Conservation (phyloP, 1,140 invertebrate species). For the Dryas iulia region DNA sequence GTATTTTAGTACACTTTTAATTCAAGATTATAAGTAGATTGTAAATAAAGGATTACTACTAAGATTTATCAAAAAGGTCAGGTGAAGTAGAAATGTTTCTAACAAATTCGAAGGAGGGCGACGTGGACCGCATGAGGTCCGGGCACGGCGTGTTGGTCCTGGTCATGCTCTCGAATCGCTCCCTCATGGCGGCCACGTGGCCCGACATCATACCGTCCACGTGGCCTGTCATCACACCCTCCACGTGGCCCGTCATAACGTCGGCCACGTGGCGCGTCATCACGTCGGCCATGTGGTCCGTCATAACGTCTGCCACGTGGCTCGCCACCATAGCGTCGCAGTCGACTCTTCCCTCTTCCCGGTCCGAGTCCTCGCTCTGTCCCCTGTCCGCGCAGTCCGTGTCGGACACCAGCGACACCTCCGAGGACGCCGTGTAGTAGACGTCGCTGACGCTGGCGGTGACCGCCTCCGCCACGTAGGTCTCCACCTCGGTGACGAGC, state of each 20-base stretch:
- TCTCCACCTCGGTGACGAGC: conserved; percentile 39
- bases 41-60: neutral
- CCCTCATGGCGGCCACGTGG: conserved; percentile 77
- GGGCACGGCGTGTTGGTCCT: conserved; percentile 69
- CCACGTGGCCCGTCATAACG: too few species aligned
- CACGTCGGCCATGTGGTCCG: conserved; percentile 59
- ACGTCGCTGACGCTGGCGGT: conserved; percentile 57
- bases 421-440: conserved; percentile 65
- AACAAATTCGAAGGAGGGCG: conserved; percentile 60
- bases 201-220: conserved; percentile 64
- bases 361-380: conserved; percentile 6
- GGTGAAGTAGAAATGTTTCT: conserved; percentile 59
- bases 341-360: too few species aligned
- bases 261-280: conserved; percentile 76
- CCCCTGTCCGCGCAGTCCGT: conserved; percentile 38
- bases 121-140: conserved; percentile 50
- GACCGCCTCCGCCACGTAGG: conserved; percentile 44
- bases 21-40: conserved; percentile 7
- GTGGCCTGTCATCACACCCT: conserved; percentile 63
- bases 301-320: conserved; percentile 78
- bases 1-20: conserved; percentile 15
- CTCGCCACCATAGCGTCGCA: conserved; percentile 63
- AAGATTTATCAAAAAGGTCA: conserved; percentile 35
- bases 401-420: conserved; percentile 62
- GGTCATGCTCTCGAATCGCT: conserved; percentile 76